Base-by-base conservation (phyloP, 1,140 invertebrate species). In the Neodiprion virginianus region DNA sequence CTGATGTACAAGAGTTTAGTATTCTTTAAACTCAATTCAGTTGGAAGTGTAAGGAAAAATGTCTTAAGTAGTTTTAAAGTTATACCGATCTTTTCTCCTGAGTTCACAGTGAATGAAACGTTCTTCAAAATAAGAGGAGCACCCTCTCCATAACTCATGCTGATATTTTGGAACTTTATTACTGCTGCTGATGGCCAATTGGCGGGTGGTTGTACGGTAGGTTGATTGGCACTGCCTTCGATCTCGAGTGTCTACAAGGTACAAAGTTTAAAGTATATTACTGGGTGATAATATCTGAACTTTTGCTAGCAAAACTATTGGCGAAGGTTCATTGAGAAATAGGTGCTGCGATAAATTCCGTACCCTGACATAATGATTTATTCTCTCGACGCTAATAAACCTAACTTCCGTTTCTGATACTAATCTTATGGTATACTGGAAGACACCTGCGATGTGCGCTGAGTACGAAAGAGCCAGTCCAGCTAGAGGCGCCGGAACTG, bases 401-500 rank as follows among this genome's bases (percentile, higher is more conserved):
- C 91, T 89, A 8, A 92, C 86, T 83, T 95, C 93, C 1, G 90
- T 89, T 79, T 95, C 93, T 28, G 92, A 91, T 74, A 92, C 88
- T 67, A 93, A 84, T 78, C 93, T 85, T 1, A 93, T 90, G 7
- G 92, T 91, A 78, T 91, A 94, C 81, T 94, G 93, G 78, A 94
- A 93, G 14, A 85, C 78, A 7, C 93, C 92, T 68, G 90, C 91
- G 78, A 94, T 89, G 85, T 93, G 92, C 2, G 91, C 87, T 28
- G 92, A 89, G 80, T 93, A 94, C 3, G 92, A 88, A 75, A 95
- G 82, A 0, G 93, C 93, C 61, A 95, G 86, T 10, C 94, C 94
- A 48, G 92, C 92, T 74, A 93, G 86, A 0, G 93, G 91, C 9
- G 93, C 89, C 11, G 88, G 82, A 53, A 92, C 86, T 50, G 89